Conservation (phyloP, 2,113 vertebrate species). For the Tinamus guttatus region DNA sequence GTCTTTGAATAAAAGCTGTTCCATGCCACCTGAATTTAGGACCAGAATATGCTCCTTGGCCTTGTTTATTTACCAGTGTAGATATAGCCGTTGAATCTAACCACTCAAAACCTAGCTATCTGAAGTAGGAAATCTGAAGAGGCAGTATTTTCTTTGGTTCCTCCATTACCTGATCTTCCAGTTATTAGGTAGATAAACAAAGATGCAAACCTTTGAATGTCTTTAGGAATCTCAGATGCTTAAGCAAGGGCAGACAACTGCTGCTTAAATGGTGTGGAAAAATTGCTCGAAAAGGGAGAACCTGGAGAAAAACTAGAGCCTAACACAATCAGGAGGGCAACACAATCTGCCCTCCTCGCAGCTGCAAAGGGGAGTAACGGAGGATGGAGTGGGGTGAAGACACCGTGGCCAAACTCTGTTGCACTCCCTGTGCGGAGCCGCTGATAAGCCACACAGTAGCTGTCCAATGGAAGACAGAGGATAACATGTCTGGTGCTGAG, state of each 20-base stretch:
- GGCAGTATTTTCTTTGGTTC: not conserved
- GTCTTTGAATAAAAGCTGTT: not conserved
- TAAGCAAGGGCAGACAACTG: not conserved
- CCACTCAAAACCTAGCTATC: not conserved
- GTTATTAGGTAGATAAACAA: not conserved
- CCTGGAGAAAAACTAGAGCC: too few relatives aligned
- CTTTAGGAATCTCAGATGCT: not conserved
- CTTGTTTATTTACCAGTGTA: not conserved
- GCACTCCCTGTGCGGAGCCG: too few relatives aligned
- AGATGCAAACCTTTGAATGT: not conserved
- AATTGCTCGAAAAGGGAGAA: too few relatives aligned
- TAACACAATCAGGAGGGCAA: too few relatives aligned
- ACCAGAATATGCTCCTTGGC: not conserved
- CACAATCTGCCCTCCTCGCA: too few relatives aligned
- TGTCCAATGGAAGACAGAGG: too few relatives aligned
- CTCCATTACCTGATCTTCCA: not conserved
- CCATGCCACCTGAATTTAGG: not conserved
- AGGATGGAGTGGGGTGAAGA: too few relatives aligned
- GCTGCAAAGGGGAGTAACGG: too few relatives aligned
- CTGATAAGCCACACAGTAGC: too few relatives aligned
- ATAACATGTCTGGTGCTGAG: too few relatives aligned
- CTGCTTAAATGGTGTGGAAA: not conserved
- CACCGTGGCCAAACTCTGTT: too few relatives aligned
- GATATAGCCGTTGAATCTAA: not conserved
- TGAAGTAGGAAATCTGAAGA: not conserved